phyloP scores from a whole-genome alignment of 1,140 invertebrate genomes.

The Drosophila aff. region DNA sequence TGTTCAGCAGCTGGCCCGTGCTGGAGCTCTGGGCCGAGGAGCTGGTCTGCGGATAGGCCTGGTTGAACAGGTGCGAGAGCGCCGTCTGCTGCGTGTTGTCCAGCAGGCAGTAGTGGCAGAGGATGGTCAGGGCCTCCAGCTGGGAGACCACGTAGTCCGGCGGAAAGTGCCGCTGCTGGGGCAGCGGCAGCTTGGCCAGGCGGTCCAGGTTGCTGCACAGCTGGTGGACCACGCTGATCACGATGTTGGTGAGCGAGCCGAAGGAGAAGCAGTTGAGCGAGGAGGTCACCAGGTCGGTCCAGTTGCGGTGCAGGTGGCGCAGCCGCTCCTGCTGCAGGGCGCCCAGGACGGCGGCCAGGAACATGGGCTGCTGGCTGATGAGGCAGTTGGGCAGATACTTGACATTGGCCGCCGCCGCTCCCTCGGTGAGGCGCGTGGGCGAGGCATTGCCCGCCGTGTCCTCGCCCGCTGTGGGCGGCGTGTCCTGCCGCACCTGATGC shows the following conservation, averaged over 20 bases:
- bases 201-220: slow-evolving; percentile 93
- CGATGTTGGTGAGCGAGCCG: slow-evolving; percentile 91
- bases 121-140: slow-evolving; percentile 92
- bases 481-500: slow-evolving; percentile 86
- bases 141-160: slow-evolving; percentile 93
- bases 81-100: slow-evolving; percentile 89
- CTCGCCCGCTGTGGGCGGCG: slow-evolving; percentile 39
- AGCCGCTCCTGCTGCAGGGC: slow-evolving; percentile 90
- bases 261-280: slow-evolving; percentile 90
- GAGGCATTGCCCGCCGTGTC: slow-evolving; percentile 67
- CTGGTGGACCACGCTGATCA: slow-evolving; percentile 92
- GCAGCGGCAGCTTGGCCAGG: slow-evolving; percentile 81
- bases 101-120: slow-evolving; percentile 94
- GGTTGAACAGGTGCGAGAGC: slow-evolving; percentile 88
- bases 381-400: slow-evolving; percentile 89
- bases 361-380: slow-evolving; percentile 94
- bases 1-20: slow-evolving; percentile 91
- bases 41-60: slow-evolving; percentile 86
- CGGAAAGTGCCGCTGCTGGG: slow-evolving; percentile 85
- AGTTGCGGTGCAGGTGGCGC: slow-evolving; percentile 91
- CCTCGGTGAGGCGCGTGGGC: slow-evolving; percentile 72
- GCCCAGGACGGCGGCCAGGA: slow-evolving; percentile 92
- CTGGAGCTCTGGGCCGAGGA: slow-evolving; percentile 86
- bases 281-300: slow-evolving; percentile 92
- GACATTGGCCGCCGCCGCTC: slow-evolving; percentile 79